Evolutionary conservation across 2,888 invertebrate species (phyloP), one percentile per base, ranked within the genome.

Genomic region (Hyposoter didymator): DNA sequence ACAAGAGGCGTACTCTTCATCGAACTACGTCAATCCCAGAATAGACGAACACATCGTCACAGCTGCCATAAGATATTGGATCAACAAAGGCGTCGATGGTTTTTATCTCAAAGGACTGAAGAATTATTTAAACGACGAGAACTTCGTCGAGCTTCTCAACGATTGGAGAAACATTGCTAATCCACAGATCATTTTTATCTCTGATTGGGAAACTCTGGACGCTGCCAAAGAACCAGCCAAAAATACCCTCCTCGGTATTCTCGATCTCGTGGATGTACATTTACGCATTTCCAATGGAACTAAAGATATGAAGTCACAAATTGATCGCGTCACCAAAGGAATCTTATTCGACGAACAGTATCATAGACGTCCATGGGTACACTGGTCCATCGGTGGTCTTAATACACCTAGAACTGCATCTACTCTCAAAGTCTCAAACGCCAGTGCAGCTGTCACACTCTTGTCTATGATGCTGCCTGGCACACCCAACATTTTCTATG

Each of bases 401-500:
- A 94, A 96, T 72, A 95, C 95, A 28, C 95, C 95, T 73, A 95
- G 97, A 81, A 92, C 97, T 43, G 95, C 96, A 0, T 95, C 96
- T 10, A 94, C 94, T 1, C 88, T 93, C 4, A 82, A 64, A 35
- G 90, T 92, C 5, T 93, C 93, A 0, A 97, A 97, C 90, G 96
- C 96, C 35, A 96, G 96, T 35, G 94, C 97, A 66, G 96, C 96
- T 1, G 95, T 96, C 6, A 95, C 96, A 1, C 94, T 98, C 87
- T 94, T 99, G 89, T 96, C 97, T 91, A 95, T 98, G 92, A 96
- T 97, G 94, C 94, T 99, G 55, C 98, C 98, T 0, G 99, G 97
- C 4, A 97, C 98, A 0, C 96, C 98, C 0, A 97, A 96, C 88
- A 96, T 98, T 89, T 98, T 98, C 94, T 99, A 99, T 93, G 98